Base-by-base conservation (phyloP, 2,888 invertebrate genomes). In the Tipula lateralis region DNA sequence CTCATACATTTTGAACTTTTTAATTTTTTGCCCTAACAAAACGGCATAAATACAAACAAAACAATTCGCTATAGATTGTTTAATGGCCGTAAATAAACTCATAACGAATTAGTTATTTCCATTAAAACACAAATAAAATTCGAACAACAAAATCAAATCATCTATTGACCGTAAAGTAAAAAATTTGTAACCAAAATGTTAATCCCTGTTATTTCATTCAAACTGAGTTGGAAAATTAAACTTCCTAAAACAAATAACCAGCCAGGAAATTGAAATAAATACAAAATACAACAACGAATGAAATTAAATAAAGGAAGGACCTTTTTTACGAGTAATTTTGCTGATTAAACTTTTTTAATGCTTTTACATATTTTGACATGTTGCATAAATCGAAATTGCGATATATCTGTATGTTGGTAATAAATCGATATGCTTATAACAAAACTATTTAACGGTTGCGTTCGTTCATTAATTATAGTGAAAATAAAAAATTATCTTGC, bases 181-280 rank as follows among this genome's bases (percentile, higher is more conserved):
- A 66, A n/a, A 44, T n/a, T n/a, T 66, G 1, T 24, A 9, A 66
- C 66, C 19, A 66, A 19, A 19, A 66, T 66, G 19, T 66, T 66
- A 66, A 66, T 66, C 66, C 66, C 66, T 66, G 66, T 66, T 66
- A 66, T 66, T 66, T 66, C 66, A 66, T 66, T 66, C 66, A 66
- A 66, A 66, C 66, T 66, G 66, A 66, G 66, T 24, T 66, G 66
- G 66, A 66, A 66, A 66, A 66, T 66, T 66, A 66, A 66, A 66
- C n/a, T 66, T 66, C 66, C 66, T 66, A 66, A 66, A 66, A 66
- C 66, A 66, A 66, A 66, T 66, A 66, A 66, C 66, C 66, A 66
- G 9, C 66, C 66, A 66, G 66, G 66, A 66, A 66, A 66, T 66
- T 66, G 66, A 24, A 66, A 66, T 66, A 66, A 66, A 66, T 66